Evolutionary conservation across 2,113 vertebrate genomes (phyloP).

Genomic region (Enhydra lutris): DNA sequence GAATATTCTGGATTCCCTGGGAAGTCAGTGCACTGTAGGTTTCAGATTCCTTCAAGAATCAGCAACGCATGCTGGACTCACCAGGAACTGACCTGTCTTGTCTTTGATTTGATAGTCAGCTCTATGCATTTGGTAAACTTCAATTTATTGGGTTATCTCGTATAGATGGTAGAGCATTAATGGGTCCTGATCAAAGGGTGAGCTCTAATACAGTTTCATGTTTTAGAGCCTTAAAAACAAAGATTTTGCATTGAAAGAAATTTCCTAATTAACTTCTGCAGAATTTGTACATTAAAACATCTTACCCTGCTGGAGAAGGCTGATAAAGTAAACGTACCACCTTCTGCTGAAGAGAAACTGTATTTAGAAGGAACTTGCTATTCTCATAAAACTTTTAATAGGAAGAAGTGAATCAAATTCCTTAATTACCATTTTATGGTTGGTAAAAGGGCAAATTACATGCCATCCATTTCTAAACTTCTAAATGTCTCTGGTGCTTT

Average conservation of each 20-base stretch:
- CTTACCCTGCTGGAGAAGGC: slow-evolving; percentile 69
- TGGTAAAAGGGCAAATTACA: slow-evolving; percentile 87
- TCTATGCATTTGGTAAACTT: slow-evolving; percentile 4
- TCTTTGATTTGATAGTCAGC: neutral
- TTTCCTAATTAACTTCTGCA: slow-evolving; percentile 74
- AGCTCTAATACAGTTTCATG: slow-evolving; percentile 49
- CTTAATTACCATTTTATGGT: slow-evolving; percentile 87
- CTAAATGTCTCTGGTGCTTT: slow-evolving; percentile 84
- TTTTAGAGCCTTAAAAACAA: slow-evolving; percentile 72
- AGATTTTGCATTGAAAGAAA: slow-evolving; percentile 69
- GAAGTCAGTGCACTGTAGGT: neutral
- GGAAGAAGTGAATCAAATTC: slow-evolving; percentile 86
- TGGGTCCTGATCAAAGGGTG: slow-evolving; percentile 33
- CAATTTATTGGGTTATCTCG: neutral
- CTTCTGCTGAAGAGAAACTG: slow-evolving; percentile 80
- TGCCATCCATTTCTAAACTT: slow-evolving; percentile 86
- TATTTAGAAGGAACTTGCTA: slow-evolving; percentile 80
- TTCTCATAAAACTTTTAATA: slow-evolving; percentile 87
- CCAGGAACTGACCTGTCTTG: neutral
- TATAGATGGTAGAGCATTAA: slow-evolving; percentile 40
- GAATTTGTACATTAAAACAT: slow-evolving; percentile 71
- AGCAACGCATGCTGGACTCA: slow-evolving; percentile 7
- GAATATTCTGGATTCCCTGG: slow-evolving; percentile 25
- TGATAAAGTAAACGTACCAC: slow-evolving; percentile 76
- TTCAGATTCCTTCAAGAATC: slow-evolving; percentile 40